A percentile compares a stretch with the other conserved stretches of the same genome.
These are phyloP conservation scores for Phyllotis vaccarum DNA, from an alignment of 2,797 vertebrate genomes.

Conservation along the genomic window DNA sequence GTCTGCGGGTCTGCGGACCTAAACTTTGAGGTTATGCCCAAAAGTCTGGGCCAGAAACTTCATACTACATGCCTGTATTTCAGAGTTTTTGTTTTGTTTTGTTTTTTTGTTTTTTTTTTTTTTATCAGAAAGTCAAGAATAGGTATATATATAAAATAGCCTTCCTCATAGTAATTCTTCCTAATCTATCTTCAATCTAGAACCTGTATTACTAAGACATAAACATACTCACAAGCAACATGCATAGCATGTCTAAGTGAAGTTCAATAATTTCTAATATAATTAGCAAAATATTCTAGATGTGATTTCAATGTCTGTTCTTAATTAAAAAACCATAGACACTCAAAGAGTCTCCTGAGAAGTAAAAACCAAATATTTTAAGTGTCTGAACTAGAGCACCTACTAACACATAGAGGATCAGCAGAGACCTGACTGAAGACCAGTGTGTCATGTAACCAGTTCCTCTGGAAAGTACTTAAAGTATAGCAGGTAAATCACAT, in stretches of 20 bases:
- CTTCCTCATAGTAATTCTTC: background rate
- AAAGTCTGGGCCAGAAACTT: no score
- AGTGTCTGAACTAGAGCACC: background rate
- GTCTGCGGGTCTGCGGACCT: no score
- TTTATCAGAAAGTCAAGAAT: background rate
- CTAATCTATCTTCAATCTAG: background rate
- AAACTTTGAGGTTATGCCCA: no score
- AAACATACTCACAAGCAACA: background rate
- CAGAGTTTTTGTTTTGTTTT: no score
- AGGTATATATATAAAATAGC: background rate
- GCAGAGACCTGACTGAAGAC: background rate
- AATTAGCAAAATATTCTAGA: background rate
- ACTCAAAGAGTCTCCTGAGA: background rate
- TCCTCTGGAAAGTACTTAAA: background rate
- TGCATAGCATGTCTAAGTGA: background rate
- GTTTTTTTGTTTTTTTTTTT: no score
- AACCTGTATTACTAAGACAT: background rate
- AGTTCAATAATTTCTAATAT: background rate
- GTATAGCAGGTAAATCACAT: background rate
- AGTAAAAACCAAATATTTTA: background rate
- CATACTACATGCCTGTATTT: no score
- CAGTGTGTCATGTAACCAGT: background rate
- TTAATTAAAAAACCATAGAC: conserved; percentile 11
- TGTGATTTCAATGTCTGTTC: background rate
- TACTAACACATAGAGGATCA: background rate